phyloP scores from a whole-genome alignment of 1,140 invertebrate genomes.

The Teleogryllus occipitalis region DNA sequence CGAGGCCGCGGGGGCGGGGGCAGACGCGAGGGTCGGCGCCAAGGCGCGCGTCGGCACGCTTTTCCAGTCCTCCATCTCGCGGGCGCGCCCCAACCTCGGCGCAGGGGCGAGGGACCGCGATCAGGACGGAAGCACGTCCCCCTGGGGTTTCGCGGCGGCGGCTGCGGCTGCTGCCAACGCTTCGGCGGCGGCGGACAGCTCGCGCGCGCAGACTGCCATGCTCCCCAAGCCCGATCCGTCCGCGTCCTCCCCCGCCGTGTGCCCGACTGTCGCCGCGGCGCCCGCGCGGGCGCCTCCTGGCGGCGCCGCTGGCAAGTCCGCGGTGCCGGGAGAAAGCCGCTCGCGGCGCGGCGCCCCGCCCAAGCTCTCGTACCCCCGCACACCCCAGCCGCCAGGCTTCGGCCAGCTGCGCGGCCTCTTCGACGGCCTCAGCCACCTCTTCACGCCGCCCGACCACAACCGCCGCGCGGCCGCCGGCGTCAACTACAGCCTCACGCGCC shows the following conservation, averaged over 20 bases:
- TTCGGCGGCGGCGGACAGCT: not conserved
- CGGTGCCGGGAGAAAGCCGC: no score
- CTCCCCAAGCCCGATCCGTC: not conserved
- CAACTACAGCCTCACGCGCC: constrained; percentile 15
- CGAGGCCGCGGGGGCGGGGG: not conserved
- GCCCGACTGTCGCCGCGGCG: no score
- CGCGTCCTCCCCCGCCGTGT: no score
- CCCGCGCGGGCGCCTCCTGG: no score
- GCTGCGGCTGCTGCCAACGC: constrained; percentile 36
- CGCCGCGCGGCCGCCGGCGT: constrained; percentile 38
- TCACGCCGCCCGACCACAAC: constrained; percentile 55
- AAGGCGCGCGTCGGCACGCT: constrained; percentile 15
- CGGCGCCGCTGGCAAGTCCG: no score
- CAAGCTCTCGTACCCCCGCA: not conserved
- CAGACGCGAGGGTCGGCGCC: not conserved
- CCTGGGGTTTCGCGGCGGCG: constrained; percentile 71
- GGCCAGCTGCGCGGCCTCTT: constrained; percentile 66
- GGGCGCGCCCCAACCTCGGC: not conserved
- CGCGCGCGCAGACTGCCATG: not conserved
- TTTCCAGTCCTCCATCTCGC: constrained; percentile 17
- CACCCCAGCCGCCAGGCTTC: constrained; percentile 39
- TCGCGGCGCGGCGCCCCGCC: no score
- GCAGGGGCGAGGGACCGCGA: constrained; percentile 14
- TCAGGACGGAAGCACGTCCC: constrained; percentile 26
- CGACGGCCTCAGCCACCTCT: constrained; percentile 78